Conservation (phyloP, 2,888 invertebrate genomes). For the Lagria hirta region DNA sequence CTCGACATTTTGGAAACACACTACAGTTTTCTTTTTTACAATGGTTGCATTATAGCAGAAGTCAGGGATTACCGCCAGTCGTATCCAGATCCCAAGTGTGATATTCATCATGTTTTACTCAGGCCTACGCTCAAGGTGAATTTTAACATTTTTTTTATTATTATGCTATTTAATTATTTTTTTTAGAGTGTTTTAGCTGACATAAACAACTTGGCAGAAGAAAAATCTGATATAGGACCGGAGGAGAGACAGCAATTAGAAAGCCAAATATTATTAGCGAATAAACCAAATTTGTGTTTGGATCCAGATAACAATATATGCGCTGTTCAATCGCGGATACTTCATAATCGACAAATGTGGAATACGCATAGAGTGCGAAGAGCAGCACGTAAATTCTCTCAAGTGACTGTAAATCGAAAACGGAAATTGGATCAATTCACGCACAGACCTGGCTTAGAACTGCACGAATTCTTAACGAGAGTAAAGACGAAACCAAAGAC, state of each 20-base stretch:
- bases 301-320: slow-evolving; percentile 86
- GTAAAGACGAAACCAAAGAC: slow-evolving; percentile 54
- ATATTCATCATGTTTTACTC: slow-evolving; percentile 83
- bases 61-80: slow-evolving; percentile 85
- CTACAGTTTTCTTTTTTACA: slow-evolving; percentile 84
- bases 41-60: slow-evolving; percentile 89
- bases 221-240: slow-evolving; percentile 62
- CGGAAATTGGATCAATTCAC: slow-evolving; percentile 84
- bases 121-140: slow-evolving; percentile 82
- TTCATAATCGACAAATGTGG: slow-evolving; percentile 72
- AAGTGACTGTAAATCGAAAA: slow-evolving; percentile 79
- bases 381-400: slow-evolving; percentile 77
- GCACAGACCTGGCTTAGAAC: slow-evolving; percentile 75
- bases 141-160: slow-evolving; percentile 1
- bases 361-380: slow-evolving; percentile 73
- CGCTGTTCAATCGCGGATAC: slow-evolving; percentile 71
- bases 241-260: slow-evolving; percentile 80
- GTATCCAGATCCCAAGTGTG: slow-evolving; percentile 74
- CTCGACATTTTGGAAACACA: slow-evolving; percentile 81
- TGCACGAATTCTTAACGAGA: slow-evolving; percentile 68
- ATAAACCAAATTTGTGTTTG: slow-evolving; percentile 83
- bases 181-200: slow-evolving; percentile 46
- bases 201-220: slow-evolving; percentile 48
- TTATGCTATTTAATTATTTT: slow-evolving; percentile 5
- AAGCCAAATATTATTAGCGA: slow-evolving; percentile 81